These are phyloP conservation scores for Cydia amplana DNA, from an alignment of 1,140 invertebrate genomes.

Conservation along the genomic window DNA sequence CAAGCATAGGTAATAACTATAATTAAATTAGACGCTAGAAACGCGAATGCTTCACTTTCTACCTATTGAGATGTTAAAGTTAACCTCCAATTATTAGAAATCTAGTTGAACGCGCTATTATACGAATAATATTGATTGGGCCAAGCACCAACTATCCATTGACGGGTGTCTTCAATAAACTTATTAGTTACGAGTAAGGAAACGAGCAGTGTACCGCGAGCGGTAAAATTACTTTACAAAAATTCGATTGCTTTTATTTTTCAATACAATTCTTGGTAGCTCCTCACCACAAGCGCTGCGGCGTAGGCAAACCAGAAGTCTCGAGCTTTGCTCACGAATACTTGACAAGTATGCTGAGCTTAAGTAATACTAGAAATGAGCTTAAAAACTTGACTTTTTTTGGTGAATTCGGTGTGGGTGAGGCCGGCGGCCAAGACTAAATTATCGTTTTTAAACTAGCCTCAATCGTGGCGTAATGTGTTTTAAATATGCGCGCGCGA, in stretches of 20 bases:
- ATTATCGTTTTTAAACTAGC: constrained; percentile 50
- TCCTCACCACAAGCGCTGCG: background rate
- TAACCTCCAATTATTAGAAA: constrained; percentile 24
- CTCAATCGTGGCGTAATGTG: constrained; percentile 43
- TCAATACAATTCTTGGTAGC: background rate
- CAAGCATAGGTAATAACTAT: constrained; percentile 25
- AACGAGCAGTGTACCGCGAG: background rate
- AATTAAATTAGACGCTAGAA: constrained; percentile 9
- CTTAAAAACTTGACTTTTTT: constrained; percentile 11
- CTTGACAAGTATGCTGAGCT: background rate
- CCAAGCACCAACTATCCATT: background rate
- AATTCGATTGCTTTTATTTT: constrained; percentile 10
- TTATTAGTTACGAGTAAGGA: background rate
- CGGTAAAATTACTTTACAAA: background rate
- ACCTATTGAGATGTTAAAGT: constrained; percentile 28
- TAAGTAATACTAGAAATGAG: background rate
- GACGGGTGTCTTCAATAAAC: background rate
- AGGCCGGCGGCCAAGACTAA: constrained; percentile 37
- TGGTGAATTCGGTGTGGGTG: constrained; percentile 37
- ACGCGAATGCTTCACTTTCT: constrained; percentile 23
- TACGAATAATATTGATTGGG: constrained; percentile 1
- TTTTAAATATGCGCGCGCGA: constrained; percentile 43
- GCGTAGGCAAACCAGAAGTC: background rate
- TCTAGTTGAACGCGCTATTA: constrained; percentile 7
- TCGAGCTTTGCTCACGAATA: background rate